Evolutionary conservation across 1,140 invertebrate genomes (phyloP), one percentile per base, ranked within the genome.

Genomic region (Bombus vancouverensis): DNA sequence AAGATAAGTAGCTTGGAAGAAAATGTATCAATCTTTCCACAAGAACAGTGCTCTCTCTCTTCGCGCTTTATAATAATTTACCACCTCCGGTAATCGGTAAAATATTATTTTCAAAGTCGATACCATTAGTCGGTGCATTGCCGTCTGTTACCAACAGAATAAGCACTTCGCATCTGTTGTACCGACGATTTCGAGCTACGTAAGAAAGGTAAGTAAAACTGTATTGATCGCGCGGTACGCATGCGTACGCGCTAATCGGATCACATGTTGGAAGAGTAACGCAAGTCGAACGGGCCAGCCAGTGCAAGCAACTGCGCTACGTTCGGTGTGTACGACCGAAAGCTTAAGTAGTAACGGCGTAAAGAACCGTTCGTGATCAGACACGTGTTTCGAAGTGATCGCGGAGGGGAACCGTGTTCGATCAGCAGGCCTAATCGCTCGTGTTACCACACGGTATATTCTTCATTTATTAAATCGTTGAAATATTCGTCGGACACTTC

Each of bases 141-240:
- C 57, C 53, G 2, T 34, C 12, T 5, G 57, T 39, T 15, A 47
- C 15, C 53, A 72, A 73, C 44, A 6, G 9, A 22, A 47, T 5
- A 34, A 25, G 1, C 4, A 0, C 34, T 28, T 57, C 8, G 8
- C 0, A 12, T 18, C 83, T 72, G 34, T 32, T 4, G 1, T 72
- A 85, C 57, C 76, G 68, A 80, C 68, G 3, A 66, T 5, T 3
- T 25, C 4, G 18, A 9, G n/a, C 32, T 57, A 28, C 10, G 18
- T 34, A 8, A 22, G 39, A 85, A 47, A n/a, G 78, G 57, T 77
- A 77, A 44, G 59, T 42, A 65, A 53, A 77, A 15, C 44, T 12
- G 89, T 91, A 91, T 91, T 91, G 90, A 91, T 91, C 87, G 84
- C 18, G 9, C 47, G 53, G 62, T 73, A 80, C 90, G 90, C 90